phyloP scores from a whole-genome alignment of 2,888 invertebrate species.

The Biston stratarius region DNA sequence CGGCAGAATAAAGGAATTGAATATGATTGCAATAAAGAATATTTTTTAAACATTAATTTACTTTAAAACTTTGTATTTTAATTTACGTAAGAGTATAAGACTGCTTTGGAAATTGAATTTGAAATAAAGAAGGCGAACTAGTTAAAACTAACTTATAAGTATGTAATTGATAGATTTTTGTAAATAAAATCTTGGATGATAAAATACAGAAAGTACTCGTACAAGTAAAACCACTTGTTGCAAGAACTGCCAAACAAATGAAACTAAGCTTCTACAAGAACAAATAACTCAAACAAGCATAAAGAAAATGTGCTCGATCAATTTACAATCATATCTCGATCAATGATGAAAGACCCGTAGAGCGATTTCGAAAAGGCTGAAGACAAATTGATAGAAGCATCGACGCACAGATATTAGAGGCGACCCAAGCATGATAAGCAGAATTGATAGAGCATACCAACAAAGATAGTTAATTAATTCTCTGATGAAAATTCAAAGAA shows the following conservation, averaged over 20 bases:
- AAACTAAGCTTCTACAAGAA: constrained; percentile 4
- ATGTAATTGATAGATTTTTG: too few species aligned
- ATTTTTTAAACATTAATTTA: not conserved
- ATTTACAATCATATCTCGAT: constrained; percentile 46
- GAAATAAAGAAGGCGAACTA: not conserved
- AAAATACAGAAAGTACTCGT: not conserved
- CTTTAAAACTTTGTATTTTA: not conserved
- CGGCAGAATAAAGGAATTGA: not conserved
- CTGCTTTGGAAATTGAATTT: too few species aligned
- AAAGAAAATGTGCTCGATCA: constrained; percentile 46
- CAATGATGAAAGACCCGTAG: constrained; percentile 65
- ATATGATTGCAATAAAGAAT: constrained; percentile 8
- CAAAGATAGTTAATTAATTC: constrained; percentile 82
- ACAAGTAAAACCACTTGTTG: not conserved
- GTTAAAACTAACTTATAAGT: too few species aligned
- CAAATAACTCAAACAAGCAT: constrained; percentile 16
- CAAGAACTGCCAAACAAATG: not conserved
- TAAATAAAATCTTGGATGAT: too few species aligned
- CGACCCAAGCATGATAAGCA: constrained; percentile 73
- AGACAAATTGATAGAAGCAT: constrained; percentile 76
- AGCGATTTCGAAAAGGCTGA: constrained; percentile 66
- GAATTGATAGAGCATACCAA: constrained; percentile 75
- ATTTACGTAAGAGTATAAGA: not conserved
- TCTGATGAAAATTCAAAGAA: constrained; percentile 72
- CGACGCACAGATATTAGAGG: constrained; percentile 57